Conservation (phyloP, 2,113 vertebrate genomes). For the Microcebus jonahi region DNA sequence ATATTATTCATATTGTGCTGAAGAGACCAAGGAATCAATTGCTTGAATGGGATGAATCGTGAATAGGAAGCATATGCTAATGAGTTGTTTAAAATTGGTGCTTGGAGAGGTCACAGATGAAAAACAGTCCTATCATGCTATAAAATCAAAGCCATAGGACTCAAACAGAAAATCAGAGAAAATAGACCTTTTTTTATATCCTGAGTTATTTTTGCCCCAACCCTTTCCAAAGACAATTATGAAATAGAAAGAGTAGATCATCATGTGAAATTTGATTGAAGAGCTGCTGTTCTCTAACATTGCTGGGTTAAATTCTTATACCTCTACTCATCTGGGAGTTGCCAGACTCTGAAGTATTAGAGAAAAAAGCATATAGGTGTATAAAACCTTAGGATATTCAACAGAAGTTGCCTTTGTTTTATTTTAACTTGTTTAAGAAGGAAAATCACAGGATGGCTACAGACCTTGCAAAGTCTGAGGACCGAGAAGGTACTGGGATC, state of each 20-base stretch:
- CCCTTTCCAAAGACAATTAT: conserved; percentile 21
- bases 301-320: conserved; percentile 20
- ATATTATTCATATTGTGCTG: conserved; percentile 61
- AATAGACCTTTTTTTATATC: conserved; percentile 31
- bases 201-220: conserved; percentile 42
- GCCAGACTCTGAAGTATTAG: neutral
- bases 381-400: neutral
- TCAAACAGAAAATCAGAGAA: conserved; percentile 66
- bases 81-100: conserved; percentile 58
- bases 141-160: conserved; percentile 53
- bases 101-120: conserved; percentile 64
- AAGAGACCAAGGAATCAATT: conserved; percentile 62
- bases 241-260: conserved; percentile 35
- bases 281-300: conserved; percentile 2
- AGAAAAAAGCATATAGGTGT: neutral
- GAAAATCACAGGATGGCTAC: neutral
- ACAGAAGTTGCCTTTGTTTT: neutral
- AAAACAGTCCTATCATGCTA: conserved; percentile 40
- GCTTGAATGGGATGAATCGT: conserved; percentile 63
- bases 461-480: neutral
- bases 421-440: conserved; percentile 8
- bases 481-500: neutral
- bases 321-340: neutral
- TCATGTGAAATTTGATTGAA: conserved; percentile 34
- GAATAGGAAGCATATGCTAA: conserved; percentile 67